These are phyloP conservation scores for Drosophila eohydei DNA, from an alignment of 2,888 invertebrate genomes.

Conservation along the genomic window DNA sequence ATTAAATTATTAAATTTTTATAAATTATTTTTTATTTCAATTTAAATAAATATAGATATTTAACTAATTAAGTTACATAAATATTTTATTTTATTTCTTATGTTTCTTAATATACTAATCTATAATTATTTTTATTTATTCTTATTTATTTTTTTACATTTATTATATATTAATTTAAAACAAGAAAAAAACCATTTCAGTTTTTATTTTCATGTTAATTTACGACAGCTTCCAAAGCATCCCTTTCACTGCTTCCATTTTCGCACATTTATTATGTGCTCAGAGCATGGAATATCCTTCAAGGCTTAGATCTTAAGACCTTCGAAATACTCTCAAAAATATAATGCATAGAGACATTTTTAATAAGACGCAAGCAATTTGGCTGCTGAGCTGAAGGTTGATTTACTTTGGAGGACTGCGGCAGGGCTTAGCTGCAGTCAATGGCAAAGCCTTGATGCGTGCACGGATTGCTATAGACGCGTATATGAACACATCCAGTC, in stretches of 20 bases:
- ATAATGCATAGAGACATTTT: constrained; percentile 9
- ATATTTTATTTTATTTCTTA: no score
- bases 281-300: not conserved
- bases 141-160: not conserved
- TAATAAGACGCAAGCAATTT: constrained; percentile 9
- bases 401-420: constrained; percentile 17
- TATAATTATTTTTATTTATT: not conserved
- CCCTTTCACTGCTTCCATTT: not conserved
- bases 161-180: not conserved
- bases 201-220: not conserved
- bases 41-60: no score
- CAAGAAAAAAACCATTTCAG: not conserved
- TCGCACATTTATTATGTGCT: constrained; percentile 6
- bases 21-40: no score
- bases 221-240: not conserved
- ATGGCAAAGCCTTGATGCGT: constrained; percentile 35
- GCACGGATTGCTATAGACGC: constrained; percentile 30
- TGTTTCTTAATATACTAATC: not conserved
- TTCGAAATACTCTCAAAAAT: not conserved
- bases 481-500: constrained; percentile 26
- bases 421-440: constrained; percentile 12
- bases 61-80: no score
- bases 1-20: no score
- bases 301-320: not conserved
- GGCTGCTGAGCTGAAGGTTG: constrained; percentile 18